Base-by-base conservation (phyloP, 2,888 invertebrate genomes). In the Epinotia brunnichana region DNA sequence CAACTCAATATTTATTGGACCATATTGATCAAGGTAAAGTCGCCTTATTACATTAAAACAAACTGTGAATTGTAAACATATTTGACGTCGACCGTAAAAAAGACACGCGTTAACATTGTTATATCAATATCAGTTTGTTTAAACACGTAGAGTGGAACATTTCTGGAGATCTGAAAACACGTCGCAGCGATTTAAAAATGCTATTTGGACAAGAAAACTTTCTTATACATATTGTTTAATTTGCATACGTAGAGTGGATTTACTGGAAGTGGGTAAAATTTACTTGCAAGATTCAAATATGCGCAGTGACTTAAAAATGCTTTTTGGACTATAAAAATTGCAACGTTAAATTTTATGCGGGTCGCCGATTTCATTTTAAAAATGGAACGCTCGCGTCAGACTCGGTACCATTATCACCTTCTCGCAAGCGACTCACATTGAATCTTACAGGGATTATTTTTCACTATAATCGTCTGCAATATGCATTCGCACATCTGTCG, bases 401-500 rank as follows among this genome's bases (percentile, higher is more conserved):
- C n/a, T n/a, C n/a, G n/a, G n/a, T n/a, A 35, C 48, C 68, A 73
- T 69, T 73, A 68, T 72, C 68, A 62, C 68, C 48, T 51, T 57
- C 24, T 59, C 63, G 63, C 69, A 73, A 69, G 63, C 69, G 29
- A 51, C 35, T 53, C 64, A 56, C 62, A 57, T 68, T 54, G 66
- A 19, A 44, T 67, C 48, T 41, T 54, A 60, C 44, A 24, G 61
- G 67, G 67, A 72, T 69, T 74, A 74, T 77, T 78, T 80, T 78
- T 76, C 74, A 75, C 70, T 75, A 77, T 76, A 76, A 78, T 80
- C 77, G 80, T 77, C 77, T 79, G 78, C 80, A 82, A 80, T 84
- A 82, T 85, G 85, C 85, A 84, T 78, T 80, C 79, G 83, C 79
- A 84, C 90, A 89, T 90, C 88, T 91, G 92, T 90, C 88, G 86